phyloP scores from a whole-genome alignment of 2,888 invertebrate genomes.

The Alentia gelatinosa region DNA sequence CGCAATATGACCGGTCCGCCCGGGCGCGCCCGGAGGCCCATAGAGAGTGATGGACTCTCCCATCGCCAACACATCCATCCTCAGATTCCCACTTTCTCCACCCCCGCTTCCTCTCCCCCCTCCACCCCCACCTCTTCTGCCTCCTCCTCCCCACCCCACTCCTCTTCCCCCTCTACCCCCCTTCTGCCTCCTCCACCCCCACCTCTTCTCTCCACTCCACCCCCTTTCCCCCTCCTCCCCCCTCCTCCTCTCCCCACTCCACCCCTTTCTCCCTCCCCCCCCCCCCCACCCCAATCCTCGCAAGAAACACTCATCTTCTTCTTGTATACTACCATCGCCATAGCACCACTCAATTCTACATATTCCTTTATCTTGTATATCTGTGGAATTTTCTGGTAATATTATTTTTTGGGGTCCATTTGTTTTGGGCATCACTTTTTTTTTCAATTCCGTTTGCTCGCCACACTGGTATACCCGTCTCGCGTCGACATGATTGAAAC shows the following conservation, averaged over 20 bases:
- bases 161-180: background rate
- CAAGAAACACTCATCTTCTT: background rate
- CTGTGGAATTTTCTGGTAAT: no score
- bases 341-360: no score
- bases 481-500: background rate
- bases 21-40: background rate
- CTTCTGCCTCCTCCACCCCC: background rate
- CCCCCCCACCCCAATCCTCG: no score
- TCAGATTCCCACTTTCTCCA: background rate
- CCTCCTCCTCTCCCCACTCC: background rate
- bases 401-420: no score
- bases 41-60: slow-evolving; percentile 3
- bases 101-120: background rate
- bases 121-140: background rate
- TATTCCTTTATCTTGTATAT: no score
- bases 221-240: background rate
- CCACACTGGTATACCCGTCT: no score
- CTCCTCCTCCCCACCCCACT: no score
- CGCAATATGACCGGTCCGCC: background rate
- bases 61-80: background rate
- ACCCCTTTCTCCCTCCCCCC: background rate
- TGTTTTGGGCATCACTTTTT: no score
- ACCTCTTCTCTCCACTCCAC: background rate
- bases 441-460: no score
- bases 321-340: no score